Evolutionary conservation across 2,113 vertebrate species (phyloP).

Genomic region (Galemys pyrenaicus): DNA sequence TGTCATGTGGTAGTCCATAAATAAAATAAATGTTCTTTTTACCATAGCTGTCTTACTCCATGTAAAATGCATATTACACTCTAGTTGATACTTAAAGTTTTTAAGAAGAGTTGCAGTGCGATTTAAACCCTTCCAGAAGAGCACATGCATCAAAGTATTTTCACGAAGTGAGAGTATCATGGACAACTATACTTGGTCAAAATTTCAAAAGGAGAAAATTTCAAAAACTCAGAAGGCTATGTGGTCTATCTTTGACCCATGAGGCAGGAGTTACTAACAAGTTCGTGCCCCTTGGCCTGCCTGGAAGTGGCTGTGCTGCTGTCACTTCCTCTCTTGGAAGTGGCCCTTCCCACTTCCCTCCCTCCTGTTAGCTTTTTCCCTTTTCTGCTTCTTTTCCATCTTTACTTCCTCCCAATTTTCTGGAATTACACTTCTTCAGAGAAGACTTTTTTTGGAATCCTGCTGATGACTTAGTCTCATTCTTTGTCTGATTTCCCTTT

Average conservation of each 20-base stretch:
- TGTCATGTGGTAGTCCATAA: background rate
- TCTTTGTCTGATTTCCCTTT: background rate
- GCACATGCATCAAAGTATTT: conserved; percentile 27
- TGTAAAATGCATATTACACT: background rate
- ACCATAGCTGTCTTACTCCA: background rate
- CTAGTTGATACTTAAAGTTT: background rate
- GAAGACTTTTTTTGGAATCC: background rate
- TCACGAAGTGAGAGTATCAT: background rate
- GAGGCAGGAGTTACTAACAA: background rate
- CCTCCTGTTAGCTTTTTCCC: fast-evolving
- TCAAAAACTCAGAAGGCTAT: background rate
- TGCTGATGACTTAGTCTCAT: background rate
- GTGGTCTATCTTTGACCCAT: background rate
- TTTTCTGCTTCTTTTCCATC: background rate
- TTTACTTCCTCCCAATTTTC: background rate
- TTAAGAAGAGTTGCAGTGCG: background rate
- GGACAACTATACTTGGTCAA: background rate
- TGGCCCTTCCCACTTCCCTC: too few species aligned
- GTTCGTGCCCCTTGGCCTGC: background rate
- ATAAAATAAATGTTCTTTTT: background rate
- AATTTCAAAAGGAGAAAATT: conserved; percentile 27
- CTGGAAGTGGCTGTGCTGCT: background rate
- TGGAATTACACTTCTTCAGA: background rate
- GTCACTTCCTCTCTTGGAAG: background rate
- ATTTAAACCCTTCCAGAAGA: conserved; percentile 7